Evolutionary conservation across 2,113 vertebrate species (phyloP).

Genomic region (Corythoichthys intestinalis): DNA sequence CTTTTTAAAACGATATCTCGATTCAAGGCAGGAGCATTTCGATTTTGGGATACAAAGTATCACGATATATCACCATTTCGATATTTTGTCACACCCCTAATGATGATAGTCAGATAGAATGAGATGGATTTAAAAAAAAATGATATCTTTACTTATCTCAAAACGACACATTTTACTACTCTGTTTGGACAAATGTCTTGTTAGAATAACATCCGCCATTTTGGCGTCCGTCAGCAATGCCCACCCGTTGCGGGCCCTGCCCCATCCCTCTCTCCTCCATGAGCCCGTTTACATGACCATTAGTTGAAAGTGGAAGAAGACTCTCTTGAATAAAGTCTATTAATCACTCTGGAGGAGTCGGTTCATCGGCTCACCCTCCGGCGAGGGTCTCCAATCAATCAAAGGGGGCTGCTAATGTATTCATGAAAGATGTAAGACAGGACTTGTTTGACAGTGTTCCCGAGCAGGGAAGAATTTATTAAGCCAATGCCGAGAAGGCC

Average conservation of each 20-base stretch:
- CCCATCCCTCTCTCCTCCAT: slow-evolving; percentile 14
- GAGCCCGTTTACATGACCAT: slow-evolving; percentile 72
- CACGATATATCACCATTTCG: no score
- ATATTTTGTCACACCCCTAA: no score
- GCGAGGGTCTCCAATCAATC: slow-evolving; percentile 74
- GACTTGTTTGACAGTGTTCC: slow-evolving; percentile 76
- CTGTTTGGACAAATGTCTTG: neutral
- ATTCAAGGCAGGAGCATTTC: no score
- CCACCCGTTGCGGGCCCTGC: neutral
- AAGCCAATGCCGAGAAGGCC: slow-evolving; percentile 55
- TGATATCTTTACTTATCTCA: no score
- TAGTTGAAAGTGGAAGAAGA: slow-evolving; percentile 72
- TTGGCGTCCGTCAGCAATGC: neutral
- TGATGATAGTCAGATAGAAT: neutral
- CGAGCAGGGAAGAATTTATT: slow-evolving; percentile 75
- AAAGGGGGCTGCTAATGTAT: slow-evolving; percentile 71
- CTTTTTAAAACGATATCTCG: no score
- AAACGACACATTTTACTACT: no score
- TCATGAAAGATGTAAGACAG: slow-evolving; percentile 72
- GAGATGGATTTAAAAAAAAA: no score
- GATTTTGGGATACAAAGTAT: no score
- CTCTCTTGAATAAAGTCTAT: slow-evolving; percentile 80
- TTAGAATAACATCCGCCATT: neutral
- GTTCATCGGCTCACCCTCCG: slow-evolving; percentile 70
- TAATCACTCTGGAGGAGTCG: slow-evolving; percentile 74